These are phyloP conservation scores for Lepetodrilus schrolli DNA, from an alignment of 2,888 invertebrate genomes.

Conservation along the genomic window DNA sequence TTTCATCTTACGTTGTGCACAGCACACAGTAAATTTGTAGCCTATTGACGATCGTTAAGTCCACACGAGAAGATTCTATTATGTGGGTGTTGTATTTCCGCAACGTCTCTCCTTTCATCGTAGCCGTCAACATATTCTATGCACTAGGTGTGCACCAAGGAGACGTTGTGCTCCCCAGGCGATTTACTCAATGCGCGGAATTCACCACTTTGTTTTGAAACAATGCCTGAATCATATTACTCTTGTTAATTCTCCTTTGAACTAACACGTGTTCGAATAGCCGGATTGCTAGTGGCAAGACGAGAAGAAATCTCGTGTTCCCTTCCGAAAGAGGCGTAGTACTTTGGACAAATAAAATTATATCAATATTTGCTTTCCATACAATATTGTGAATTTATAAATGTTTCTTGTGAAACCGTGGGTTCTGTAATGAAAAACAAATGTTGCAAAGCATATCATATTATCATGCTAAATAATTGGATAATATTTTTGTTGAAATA, in stretches of 20 bases:
- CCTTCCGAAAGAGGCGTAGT: too few species aligned
- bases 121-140: neutral
- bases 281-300: neutral
- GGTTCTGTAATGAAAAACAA: too few species aligned
- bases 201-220: slow-evolving; percentile 21
- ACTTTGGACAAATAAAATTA: too few species aligned
- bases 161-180: neutral
- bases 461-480: too few species aligned
- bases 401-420: too few species aligned
- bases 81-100: neutral
- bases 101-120: neutral
- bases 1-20: neutral
- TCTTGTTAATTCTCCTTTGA: neutral
- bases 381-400: too few species aligned
- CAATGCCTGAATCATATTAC: slow-evolving; percentile 26
- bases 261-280: slow-evolving; percentile 11
- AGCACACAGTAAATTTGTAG: slow-evolving; percentile 3
- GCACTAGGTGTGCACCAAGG: neutral
- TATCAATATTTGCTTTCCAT: too few species aligned
- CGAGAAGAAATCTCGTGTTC: too few species aligned
- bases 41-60: neutral
- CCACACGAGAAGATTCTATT: slow-evolving; percentile 16
- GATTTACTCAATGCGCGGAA: neutral
- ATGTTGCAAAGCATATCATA: too few species aligned
- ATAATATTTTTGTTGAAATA: too few species aligned